Base-by-base conservation (phyloP, 2,888 invertebrate species). In the Calameuta pallipes region DNA sequence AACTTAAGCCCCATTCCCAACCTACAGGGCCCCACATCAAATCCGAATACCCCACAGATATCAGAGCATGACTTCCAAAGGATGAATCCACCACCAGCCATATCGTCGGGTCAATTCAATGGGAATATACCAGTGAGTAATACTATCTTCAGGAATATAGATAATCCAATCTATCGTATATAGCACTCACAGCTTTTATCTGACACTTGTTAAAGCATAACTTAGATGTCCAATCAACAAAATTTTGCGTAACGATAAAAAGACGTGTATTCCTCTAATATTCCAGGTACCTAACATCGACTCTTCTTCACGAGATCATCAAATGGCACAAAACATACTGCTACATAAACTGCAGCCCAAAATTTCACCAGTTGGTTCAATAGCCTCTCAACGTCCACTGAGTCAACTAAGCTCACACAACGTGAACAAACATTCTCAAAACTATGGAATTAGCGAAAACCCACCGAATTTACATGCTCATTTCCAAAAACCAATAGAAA, bases 301-400 rank as follows among this genome's bases (percentile, higher is more conserved):
- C 23, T 71, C 71, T 12, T 82, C 85, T 31, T 80, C 85, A 73
- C 88, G 88, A 74, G 89, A 90, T 41, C 89, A 88, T 35, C 86
- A 86, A 75, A 76, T 85, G 71, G 73, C 85, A 34, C 91, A 88
- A 76, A 91, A 88, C 76, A 36, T 78, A 1, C 74, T 90, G 79
- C 86, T 89, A 31, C 85, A 85, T 76, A 90, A 90, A 80, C 75
- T 88, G 41, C 91, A 91, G 79, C 88, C 90, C 36, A 91, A 91
- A 83, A 86, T 89, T 69, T 93, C 93, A 80, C 94, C 91, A 80
- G 93, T 92, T 35, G 92, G 93, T 75, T 93, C 93, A 33, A 92
- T 93, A 88, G 92, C 93, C 11, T 93, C 93, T 3, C 92, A 92
- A 79, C 92, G 92, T 41, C 92, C 92, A 3, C 84, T 93, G 56